Percentiles rank a stretch among this genome's conserved stretches.
Conservation (phyloP, 2,888 invertebrate species). For the Rhingia rostrata region DNA sequence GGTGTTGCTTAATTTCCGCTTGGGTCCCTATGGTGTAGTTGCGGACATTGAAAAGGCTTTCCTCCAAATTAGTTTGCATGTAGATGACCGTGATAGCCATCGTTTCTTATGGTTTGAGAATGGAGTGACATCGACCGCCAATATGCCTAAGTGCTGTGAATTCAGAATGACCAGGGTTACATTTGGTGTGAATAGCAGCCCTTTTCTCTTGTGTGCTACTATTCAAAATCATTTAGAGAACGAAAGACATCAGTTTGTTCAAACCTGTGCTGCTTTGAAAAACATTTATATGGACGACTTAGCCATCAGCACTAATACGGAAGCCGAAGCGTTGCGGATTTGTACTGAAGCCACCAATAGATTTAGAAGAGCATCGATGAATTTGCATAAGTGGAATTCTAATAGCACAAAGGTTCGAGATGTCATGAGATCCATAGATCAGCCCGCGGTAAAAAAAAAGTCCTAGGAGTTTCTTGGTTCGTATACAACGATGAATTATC, state of each 20-base stretch:
- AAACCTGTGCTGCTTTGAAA: slow-evolving; percentile 15
- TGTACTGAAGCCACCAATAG: slow-evolving; percentile 6
- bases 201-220: not conserved
- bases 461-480: slow-evolving; percentile 12
- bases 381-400: slow-evolving; percentile 22
- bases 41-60: slow-evolving; percentile 24
- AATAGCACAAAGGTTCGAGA: slow-evolving; percentile 18
- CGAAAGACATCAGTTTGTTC: slow-evolving; percentile 9
- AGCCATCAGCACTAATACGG: not conserved
- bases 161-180: slow-evolving; percentile 9
- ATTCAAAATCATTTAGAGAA: no score
- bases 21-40: slow-evolving; percentile 11
- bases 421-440: not conserved
- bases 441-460: slow-evolving; percentile 12
- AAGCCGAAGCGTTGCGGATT: slow-evolving; percentile 4
- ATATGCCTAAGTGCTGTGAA: not conserved
- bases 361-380: slow-evolving; percentile 4
- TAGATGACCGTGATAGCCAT: slow-evolving; percentile 20
- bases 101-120: slow-evolving; percentile 14
- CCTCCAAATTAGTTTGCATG: not conserved
- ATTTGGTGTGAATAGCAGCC: slow-evolving; percentile 13
- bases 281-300: slow-evolving; percentile 29
- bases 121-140: not conserved
- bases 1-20: slow-evolving; percentile 13
- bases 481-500: slow-evolving; percentile 13